Conservation (phyloP, 2,888 invertebrate genomes). For the Petrolisthes cinctipes region DNA sequence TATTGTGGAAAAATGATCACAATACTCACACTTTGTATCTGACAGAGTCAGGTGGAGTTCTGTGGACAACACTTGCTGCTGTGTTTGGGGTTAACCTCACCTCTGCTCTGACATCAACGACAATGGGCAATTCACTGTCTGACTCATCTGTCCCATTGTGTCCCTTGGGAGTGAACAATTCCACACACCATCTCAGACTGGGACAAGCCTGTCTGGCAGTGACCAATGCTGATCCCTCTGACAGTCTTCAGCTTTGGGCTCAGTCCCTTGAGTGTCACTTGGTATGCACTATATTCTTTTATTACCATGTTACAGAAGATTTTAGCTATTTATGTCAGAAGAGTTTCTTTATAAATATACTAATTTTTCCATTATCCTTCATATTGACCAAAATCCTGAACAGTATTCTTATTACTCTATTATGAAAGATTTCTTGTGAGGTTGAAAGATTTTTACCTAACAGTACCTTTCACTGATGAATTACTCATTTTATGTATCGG, state of each 20-base stretch:
- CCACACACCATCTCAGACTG: slow-evolving; percentile 17
- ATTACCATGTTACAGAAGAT: too few species aligned
- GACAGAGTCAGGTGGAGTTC: neutral
- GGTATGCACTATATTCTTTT: slow-evolving; percentile 15
- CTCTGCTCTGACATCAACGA: neutral
- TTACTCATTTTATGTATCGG: too few species aligned
- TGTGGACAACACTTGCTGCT: neutral
- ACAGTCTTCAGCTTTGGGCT: slow-evolving; percentile 36
- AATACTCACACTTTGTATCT: too few species aligned
- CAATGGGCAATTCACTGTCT: neutral
- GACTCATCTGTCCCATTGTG: neutral
- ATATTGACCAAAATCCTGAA: too few species aligned
- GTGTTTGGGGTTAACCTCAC: neutral
- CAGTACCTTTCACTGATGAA: too few species aligned
- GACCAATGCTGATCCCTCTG: slow-evolving; percentile 6
- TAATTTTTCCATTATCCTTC: too few species aligned
- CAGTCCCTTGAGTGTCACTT: slow-evolving; percentile 51
- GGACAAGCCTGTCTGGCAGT: slow-evolving; percentile 48
- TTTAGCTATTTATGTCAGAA: too few species aligned
- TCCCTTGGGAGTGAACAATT: neutral
- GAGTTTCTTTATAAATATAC: too few species aligned
- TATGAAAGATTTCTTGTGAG: neutral
- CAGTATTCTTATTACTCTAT: too few species aligned
- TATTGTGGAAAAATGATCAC: too few species aligned
- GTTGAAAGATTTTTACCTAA: too few species aligned